Evolutionary conservation across 2,797 vertebrate species (phyloP).

Genomic region (Sebastes aleutianus): DNA sequence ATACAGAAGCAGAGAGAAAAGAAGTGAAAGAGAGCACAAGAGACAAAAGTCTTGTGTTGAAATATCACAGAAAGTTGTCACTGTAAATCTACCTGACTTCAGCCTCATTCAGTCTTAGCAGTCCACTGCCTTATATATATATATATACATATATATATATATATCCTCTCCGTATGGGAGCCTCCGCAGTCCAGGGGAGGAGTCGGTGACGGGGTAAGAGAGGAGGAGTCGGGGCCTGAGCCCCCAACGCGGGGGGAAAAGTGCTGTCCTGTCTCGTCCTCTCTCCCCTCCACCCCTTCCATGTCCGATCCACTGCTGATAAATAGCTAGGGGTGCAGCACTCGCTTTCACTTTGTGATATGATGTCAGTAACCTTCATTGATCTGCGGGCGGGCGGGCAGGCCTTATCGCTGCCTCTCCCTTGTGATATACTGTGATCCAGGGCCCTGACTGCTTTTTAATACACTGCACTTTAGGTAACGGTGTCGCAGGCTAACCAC

Average conservation of each 20-base stretch:
- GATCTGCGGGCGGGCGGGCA: slow-evolving; percentile 91
- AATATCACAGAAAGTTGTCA: slow-evolving; percentile 36
- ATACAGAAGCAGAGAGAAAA: slow-evolving; percentile 25
- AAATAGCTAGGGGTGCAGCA: slow-evolving; percentile 91
- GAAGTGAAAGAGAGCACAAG: neutral
- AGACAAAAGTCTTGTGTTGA: neutral
- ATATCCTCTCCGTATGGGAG: slow-evolving; percentile 1
- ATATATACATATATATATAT: too few species aligned
- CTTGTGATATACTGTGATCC: slow-evolving; percentile 93
- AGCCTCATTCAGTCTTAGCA: slow-evolving; percentile 6
- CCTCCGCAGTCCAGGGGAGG: slow-evolving; percentile 7
- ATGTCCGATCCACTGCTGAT: slow-evolving; percentile 85
- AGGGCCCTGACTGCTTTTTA: slow-evolving; percentile 93
- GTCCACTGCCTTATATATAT: neutral
- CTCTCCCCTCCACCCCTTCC: slow-evolving; percentile 54
- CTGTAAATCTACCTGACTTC: slow-evolving; percentile 13
- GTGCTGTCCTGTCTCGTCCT: slow-evolving; percentile 39
- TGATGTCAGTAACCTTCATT: slow-evolving; percentile 99
- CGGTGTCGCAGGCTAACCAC: slow-evolving; percentile 81
- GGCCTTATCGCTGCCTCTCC: slow-evolving; percentile 93
- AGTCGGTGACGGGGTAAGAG: slow-evolving; percentile 9
- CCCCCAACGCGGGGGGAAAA: slow-evolving; percentile 28
- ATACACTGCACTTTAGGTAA: slow-evolving; percentile 92
- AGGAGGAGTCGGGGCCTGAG: slow-evolving; percentile 36
- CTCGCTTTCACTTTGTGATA: slow-evolving; percentile 97